phyloP scores from a whole-genome alignment of 1,140 invertebrate species.

The Pogonomyrmex californicus region DNA sequence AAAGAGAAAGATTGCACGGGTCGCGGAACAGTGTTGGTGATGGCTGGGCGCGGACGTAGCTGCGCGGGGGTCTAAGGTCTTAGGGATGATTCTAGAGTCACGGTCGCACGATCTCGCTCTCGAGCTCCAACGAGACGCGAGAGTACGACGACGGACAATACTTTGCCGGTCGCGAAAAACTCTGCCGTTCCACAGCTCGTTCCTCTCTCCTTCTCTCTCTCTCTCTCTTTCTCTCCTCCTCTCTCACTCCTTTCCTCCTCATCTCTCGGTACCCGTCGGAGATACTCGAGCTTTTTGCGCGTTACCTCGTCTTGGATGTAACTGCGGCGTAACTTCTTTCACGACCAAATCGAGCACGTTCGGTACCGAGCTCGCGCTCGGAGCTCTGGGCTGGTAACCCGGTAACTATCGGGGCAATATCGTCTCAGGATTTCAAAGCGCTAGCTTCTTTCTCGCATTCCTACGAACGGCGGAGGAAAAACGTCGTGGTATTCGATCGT shows the following conservation, averaged over 20 bases:
- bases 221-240: conserved; percentile 56
- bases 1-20: conserved; percentile 29
- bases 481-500: not conserved
- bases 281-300: conserved; percentile 65
- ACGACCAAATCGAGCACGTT: conserved; percentile 17
- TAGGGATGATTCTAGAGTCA: conserved; percentile 62
- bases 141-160: conserved; percentile 53
- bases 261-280: conserved; percentile 29
- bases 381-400: not conserved
- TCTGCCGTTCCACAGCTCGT: not conserved
- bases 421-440: conserved; percentile 3
- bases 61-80: conserved; percentile 55
- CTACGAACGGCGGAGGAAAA: conserved; percentile 9
- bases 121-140: conserved; percentile 23
- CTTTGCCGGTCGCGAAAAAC: conserved; percentile 44
- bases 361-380: not conserved
- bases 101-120: conserved; percentile 62
- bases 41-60: conserved; percentile 55
- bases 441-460: conserved; percentile 15
- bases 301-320: conserved; percentile 69
- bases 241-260: conserved; percentile 17
- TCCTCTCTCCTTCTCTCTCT: conserved; percentile 42
- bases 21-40: conserved; percentile 36
- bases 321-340: conserved; percentile 73
- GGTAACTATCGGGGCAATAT: conserved; percentile 31